A percentile compares a stretch with the other conserved stretches of the same genome.
Evolutionary conservation across 2,797 vertebrate genomes (phyloP).

Genomic region (Petrocephalus sullivani): DNA sequence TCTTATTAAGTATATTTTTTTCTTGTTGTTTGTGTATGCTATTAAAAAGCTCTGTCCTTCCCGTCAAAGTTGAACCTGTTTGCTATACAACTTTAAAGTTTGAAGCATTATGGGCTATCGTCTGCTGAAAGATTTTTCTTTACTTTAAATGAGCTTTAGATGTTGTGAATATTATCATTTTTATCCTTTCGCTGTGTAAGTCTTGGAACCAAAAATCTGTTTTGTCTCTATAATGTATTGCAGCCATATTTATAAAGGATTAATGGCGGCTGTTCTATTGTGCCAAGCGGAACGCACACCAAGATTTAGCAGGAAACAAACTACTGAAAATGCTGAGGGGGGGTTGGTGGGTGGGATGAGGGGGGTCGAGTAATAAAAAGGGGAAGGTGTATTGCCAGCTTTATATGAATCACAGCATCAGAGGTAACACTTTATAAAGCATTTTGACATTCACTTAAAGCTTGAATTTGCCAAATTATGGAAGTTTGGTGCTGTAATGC

Average conservation of each 20-base stretch:
- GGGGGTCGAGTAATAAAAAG: conserved; percentile 44
- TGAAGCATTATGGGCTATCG: conserved; percentile 54
- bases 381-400: conserved; percentile 72
- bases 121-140: conserved; percentile 59
- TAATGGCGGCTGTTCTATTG: conserved; percentile 71
- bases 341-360: too few species aligned
- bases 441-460: conserved; percentile 80
- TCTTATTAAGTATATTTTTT: conserved; percentile 64
- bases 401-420: conserved; percentile 76
- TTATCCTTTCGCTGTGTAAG: conserved; percentile 63
- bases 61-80: conserved; percentile 55
- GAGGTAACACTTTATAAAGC: conserved; percentile 74
- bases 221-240: conserved; percentile 68
- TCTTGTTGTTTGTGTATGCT: conserved; percentile 47
- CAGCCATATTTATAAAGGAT: conserved; percentile 80
- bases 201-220: conserved; percentile 83
- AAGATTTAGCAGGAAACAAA: conserved; percentile 72
- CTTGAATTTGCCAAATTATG: conserved; percentile 80
- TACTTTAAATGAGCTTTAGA: conserved; percentile 58
- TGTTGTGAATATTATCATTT: conserved; percentile 51
- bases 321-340: conserved; percentile 67
- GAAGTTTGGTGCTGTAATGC: conserved; percentile 78
- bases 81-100: conserved; percentile 52
- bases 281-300: conserved; percentile 78
- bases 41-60: conserved; percentile 49